Evolutionary conservation across 2,113 vertebrate species (phyloP).

Genomic region (Chaenogobius annularis): DNA sequence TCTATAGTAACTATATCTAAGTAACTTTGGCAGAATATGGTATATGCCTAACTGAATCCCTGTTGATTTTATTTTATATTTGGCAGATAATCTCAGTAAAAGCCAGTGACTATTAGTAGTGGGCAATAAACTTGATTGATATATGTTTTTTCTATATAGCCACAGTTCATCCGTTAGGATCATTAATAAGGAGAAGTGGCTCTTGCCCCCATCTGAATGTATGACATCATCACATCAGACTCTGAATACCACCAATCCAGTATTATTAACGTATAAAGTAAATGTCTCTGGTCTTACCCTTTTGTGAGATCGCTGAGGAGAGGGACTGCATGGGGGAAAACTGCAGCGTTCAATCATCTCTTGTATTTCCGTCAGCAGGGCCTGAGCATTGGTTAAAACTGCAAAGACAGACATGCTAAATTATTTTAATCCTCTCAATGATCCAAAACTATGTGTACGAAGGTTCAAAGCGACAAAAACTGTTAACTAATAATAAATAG

Average conservation of each 20-base stretch:
- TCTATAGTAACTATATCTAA: no score
- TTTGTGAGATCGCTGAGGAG: neutral
- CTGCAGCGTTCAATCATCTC: constrained; percentile 64
- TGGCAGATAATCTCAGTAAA: no score
- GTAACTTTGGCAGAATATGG: no score
- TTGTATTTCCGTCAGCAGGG: constrained; percentile 71
- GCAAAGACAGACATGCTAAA: constrained; percentile 44
- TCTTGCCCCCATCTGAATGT: no score
- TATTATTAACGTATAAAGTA: no score
- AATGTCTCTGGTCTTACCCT: constrained; percentile 13
- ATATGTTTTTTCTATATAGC: no score
- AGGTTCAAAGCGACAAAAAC: neutral
- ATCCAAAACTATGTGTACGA: neutral
- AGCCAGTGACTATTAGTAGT: neutral
- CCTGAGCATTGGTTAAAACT: constrained; percentile 73
- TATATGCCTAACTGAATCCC: no score
- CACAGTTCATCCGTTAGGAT: no score
- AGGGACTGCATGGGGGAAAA: neutral
- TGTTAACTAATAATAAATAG: neutral
- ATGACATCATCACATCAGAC: no score
- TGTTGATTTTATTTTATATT: neutral
- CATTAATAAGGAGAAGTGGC: no score
- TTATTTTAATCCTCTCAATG: neutral
- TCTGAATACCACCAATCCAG: no score
- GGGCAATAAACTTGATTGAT: neutral